Conservation (phyloP, 2,797 vertebrate species). For the Sciaenops ocellatus region DNA sequence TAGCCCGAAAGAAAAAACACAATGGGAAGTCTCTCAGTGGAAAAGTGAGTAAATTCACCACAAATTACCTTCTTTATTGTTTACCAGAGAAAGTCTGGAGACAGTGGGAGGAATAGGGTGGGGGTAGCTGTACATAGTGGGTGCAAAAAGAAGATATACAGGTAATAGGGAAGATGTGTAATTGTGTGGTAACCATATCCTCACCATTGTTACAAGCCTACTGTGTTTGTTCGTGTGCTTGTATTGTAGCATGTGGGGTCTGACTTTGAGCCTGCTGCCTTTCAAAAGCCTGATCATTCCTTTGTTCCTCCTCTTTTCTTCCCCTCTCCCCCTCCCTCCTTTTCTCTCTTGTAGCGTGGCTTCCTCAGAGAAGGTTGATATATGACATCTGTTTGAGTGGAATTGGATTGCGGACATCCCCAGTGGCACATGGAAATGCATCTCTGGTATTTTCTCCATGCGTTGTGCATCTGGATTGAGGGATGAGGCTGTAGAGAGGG, state of each 20-base stretch:
- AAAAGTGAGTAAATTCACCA: conserved; percentile 65
- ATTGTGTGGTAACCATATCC: conserved; percentile 57
- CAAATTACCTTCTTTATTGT: conserved; percentile 71
- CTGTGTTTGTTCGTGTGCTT: conserved; percentile 38
- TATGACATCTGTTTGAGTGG: conserved; percentile 85
- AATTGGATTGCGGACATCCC: conserved; percentile 81
- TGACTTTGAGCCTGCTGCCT: conserved; percentile 63
- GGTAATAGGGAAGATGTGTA: conserved; percentile 33
- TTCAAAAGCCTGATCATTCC: conserved; percentile 64
- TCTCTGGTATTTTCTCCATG: conserved; percentile 66
- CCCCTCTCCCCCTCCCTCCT: conserved; percentile 40
- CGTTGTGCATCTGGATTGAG: conserved; percentile 58
- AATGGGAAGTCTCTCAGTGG: conserved; percentile 67
- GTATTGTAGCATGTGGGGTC: conserved; percentile 56
- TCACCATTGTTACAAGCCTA: conserved; percentile 45
- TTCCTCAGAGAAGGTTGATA: conserved; percentile 76
- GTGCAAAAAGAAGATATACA: conserved; percentile 19
- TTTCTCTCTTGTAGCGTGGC: conserved; percentile 58
- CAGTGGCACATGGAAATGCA: conserved; percentile 75
- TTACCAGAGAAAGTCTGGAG: conserved; percentile 43
- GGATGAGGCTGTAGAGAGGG: conserved; percentile 27
- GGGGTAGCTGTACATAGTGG: conserved; percentile 23
- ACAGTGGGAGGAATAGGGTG: conserved; percentile 7
- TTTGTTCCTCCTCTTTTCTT: conserved; percentile 69
- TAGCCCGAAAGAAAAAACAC: conserved; percentile 66